Evolutionary conservation across 2,797 vertebrate genomes (phyloP).

Genomic region (Huso huso): DNA sequence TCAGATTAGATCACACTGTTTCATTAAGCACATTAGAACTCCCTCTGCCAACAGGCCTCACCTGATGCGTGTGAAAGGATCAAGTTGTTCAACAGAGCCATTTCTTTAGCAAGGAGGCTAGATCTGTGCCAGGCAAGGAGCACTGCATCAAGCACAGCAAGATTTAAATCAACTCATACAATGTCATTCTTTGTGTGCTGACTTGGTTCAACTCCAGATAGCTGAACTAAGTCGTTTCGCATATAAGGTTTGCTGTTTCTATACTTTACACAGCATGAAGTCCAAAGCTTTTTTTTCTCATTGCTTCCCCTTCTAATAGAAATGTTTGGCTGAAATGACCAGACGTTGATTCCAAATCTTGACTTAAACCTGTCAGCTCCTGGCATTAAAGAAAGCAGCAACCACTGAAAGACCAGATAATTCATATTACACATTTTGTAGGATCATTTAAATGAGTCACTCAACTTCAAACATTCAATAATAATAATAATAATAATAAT

Average conservation of each 20-base stretch:
- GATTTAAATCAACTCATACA: constrained; percentile 55
- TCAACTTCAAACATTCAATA: too few relatives aligned
- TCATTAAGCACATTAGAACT: neutral
- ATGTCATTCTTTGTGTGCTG: constrained; percentile 55
- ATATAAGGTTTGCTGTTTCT: constrained; percentile 39
- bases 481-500: too few relatives aligned
- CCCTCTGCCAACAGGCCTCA: neutral
- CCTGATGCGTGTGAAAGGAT: constrained; percentile 19
- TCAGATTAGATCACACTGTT: too few relatives aligned
- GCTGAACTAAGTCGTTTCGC: constrained; percentile 32
- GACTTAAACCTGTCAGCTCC: constrained; percentile 1
- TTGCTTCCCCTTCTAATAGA: neutral
- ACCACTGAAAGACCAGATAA: neutral
- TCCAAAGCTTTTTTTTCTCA: constrained; percentile 21
- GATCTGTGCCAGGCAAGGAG: constrained; percentile 38
- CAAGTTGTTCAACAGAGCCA: constrained; percentile 33
- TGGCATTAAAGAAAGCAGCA: constrained; percentile 2
- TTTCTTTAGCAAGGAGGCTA: constrained; percentile 33
- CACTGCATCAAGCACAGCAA: constrained; percentile 49
- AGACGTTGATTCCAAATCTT: neutral
- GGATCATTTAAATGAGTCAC: too few relatives aligned
- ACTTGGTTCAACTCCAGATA: constrained; percentile 41
- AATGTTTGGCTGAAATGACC: neutral
- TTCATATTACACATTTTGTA: neutral
- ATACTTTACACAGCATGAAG: constrained; percentile 27